Evolutionary conservation across 2,888 invertebrate genomes (phyloP).

Genomic region (Netelia inedita): DNA sequence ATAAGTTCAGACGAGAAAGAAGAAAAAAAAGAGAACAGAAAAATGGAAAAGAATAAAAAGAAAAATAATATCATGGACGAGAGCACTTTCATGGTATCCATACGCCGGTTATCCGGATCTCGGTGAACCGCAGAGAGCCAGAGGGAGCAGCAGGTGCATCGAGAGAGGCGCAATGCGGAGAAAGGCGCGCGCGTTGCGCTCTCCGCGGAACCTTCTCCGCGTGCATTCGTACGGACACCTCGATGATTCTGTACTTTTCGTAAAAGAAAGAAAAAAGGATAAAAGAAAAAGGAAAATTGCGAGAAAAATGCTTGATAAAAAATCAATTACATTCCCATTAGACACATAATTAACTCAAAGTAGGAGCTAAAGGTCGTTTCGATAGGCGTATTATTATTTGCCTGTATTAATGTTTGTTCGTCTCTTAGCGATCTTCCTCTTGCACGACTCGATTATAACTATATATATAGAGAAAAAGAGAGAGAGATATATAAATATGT

Average conservation of each 20-base stretch:
- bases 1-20: neutral
- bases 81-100: constrained; percentile 66
- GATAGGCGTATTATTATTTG: constrained; percentile 13
- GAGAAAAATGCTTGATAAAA: neutral
- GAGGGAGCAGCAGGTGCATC: constrained; percentile 55
- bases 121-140: constrained; percentile 62
- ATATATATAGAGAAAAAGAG: no score
- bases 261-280: constrained; percentile 3
- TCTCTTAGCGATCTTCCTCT: neutral
- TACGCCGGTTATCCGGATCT: constrained; percentile 62
- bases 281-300: neutral
- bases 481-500: neutral
- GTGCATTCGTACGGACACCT: neutral
- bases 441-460: neutral
- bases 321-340: neutral
- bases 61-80: constrained; percentile 43
- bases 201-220: constrained; percentile 33
- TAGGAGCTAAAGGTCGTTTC: constrained; percentile 10
- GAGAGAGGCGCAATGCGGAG: constrained; percentile 56
- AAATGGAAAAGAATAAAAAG: constrained; percentile 29
- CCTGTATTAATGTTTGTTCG: constrained; percentile 10
- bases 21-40: neutral
- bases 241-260: constrained; percentile 27
- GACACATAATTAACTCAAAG: constrained; percentile 3
- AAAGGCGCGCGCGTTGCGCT: constrained; percentile 46